Conservation (phyloP, 2,888 invertebrate species). For the Ectemnius lituratus region DNA sequence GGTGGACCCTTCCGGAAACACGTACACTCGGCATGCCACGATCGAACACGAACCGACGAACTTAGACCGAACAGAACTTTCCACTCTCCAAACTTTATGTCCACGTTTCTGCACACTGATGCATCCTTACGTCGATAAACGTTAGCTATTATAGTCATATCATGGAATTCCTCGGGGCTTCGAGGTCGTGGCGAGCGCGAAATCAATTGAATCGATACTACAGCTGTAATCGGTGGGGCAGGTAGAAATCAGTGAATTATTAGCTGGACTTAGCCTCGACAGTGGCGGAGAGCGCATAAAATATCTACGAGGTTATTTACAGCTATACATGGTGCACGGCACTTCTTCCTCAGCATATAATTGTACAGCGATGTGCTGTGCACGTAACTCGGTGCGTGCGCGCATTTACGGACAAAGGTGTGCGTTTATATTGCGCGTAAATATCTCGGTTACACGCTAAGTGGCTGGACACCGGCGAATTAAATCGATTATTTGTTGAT, state of each 20-base stretch:
- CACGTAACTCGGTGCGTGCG: constrained; percentile 1
- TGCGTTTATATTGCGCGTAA: constrained; percentile 31
- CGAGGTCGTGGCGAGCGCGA: not conserved
- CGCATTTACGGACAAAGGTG: constrained; percentile 2
- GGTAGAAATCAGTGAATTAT: not conserved
- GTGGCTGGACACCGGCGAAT: constrained; percentile 34
- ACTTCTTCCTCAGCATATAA: not conserved
- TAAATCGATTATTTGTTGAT: constrained; percentile 39
- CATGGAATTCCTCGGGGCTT: not conserved
- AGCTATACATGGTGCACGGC: not conserved
- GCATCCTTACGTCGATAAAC: not conserved
- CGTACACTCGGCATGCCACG: too few relatives aligned
- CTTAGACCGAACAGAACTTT: too few relatives aligned
- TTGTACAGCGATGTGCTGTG: not conserved
- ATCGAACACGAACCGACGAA: too few relatives aligned
- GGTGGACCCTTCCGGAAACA: too few relatives aligned
- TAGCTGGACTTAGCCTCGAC: not conserved
- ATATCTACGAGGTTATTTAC: constrained; percentile 5
- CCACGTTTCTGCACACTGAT: not conserved
- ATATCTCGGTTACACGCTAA: constrained; percentile 31
- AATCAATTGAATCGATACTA: constrained; percentile 4
- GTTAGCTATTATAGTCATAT: not conserved
- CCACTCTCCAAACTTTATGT: too few relatives aligned
- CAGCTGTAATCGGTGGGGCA: not conserved
- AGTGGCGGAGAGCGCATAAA: not conserved